Evolutionary conservation across 1,140 invertebrate genomes (phyloP).

Genomic region (Pogonognathellus flavescens): DNA sequence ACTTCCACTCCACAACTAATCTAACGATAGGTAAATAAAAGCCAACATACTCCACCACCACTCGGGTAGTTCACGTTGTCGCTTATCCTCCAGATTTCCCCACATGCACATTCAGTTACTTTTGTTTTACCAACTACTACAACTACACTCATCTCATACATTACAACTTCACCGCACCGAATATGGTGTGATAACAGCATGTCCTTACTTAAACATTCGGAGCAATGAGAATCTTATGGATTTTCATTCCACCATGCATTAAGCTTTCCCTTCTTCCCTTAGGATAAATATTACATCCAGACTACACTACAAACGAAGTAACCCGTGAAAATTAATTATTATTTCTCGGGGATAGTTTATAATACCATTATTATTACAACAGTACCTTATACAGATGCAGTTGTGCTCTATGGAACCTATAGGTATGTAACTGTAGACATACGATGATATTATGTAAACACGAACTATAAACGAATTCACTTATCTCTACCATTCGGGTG

Average conservation of each 20-base stretch:
- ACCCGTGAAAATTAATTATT: constrained; percentile 4
- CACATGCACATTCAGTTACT: not conserved
- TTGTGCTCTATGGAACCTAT: too few species aligned
- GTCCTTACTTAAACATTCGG: not conserved
- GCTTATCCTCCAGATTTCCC: not conserved
- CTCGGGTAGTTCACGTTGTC: not conserved
- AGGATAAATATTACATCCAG: not conserved
- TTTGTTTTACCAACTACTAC: too few species aligned
- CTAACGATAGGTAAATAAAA: constrained; percentile 23
- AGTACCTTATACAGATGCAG: too few species aligned
- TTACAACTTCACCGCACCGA: not conserved
- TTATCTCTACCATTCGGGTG: too few species aligned
- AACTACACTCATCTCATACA: too few species aligned
- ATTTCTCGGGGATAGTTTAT: constrained; percentile 7
- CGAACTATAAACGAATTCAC: too few species aligned
- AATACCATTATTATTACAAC: too few species aligned
- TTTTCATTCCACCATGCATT: too few species aligned
- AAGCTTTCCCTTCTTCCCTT: not conserved
- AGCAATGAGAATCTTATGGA: not conserved
- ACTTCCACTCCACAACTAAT: not conserved
- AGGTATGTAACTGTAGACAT: too few species aligned
- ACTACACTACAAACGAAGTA: too few species aligned
- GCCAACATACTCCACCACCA: not conserved
- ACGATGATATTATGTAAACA: too few species aligned
- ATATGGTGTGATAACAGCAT: not conserved